Evolutionary conservation across 2,113 vertebrate genomes (phyloP), one percentile per base, ranked within the genome.

Genomic region (Egretta garzetta): DNA sequence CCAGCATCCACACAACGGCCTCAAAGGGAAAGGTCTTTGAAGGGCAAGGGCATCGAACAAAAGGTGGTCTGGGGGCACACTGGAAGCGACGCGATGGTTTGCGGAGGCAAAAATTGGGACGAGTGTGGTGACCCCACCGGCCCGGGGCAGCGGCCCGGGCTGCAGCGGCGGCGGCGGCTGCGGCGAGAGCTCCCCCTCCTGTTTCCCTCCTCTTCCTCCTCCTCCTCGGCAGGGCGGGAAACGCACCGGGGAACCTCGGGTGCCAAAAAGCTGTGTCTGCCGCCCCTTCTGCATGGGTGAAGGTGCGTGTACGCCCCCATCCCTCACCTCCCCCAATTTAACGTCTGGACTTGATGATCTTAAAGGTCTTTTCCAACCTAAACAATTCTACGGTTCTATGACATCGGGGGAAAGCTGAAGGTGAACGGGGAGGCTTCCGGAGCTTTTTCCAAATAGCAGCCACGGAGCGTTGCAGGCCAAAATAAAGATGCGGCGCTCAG

Each of bases 111-210:
- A 39, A 26, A 8, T 0, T 5, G 71, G 73, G 76, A 59, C 59
- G 24, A 17, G 9, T 1, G 4, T 55, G 53, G 20, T 33, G 17
- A 37, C 41, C 14, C 41, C 41, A n/a, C 82, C 17, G 18, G 45
- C 17, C 24, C 24, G 14, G 18, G 13, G 52, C 26, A 30, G n/a
- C 18, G 3, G 41, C 50, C 28, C 24, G 30, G 86, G 73, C n/a
- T 19, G 43, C n/a, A n/a, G n/a, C 53, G 49, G 55, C 73, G 14
- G 45, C 63, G 41, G 76, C 73, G 50, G 90, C 93, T 19, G 94
- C 90, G 71, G 82, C 83, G 80, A 96, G 93, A 94, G 96, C 96
- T 97, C 96, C 96, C 94, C 83, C 96, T 97, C 94, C 94, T 41
- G 96, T 94, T 37, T 27, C 64, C 49, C 80, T 86, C 32, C 80